These are phyloP conservation scores for Enteromius anoplus DNA, from an alignment of 2,797 vertebrate species.

Conservation along the genomic window DNA sequence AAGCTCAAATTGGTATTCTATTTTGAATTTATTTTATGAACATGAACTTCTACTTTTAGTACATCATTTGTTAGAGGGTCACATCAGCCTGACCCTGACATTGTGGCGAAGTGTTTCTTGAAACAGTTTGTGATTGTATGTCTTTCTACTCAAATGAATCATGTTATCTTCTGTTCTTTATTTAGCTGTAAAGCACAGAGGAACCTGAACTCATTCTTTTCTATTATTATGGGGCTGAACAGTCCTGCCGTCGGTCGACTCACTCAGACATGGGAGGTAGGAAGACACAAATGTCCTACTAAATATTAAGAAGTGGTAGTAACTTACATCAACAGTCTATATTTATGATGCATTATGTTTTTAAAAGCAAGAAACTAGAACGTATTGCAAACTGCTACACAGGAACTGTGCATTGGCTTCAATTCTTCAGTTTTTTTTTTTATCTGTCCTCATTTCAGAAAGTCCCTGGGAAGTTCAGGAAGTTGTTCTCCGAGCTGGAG, in stretches of 20 bases:
- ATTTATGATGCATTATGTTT: not conserved
- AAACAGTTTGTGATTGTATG: not conserved
- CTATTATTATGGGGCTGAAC: slow-evolving; percentile 97
- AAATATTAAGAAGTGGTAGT: not conserved
- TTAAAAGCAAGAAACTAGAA: slow-evolving; percentile 2
- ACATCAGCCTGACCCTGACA: not conserved
- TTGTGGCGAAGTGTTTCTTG: not conserved
- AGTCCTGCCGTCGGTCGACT: slow-evolving; percentile 92
- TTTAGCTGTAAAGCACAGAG: slow-evolving; percentile 93
- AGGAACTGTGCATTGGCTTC: not conserved
- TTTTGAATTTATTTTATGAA: too few relatives aligned
- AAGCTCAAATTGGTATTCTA: too few relatives aligned
- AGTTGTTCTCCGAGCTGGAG: slow-evolving; percentile 95
- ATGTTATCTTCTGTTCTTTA: not conserved
- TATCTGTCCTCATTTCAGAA: slow-evolving; percentile 78
- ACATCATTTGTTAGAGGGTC: too few relatives aligned
- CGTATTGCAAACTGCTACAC: not conserved
- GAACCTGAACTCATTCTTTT: slow-evolving; percentile 96
- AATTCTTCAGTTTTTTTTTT: slow-evolving; percentile 9
- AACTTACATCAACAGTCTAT: not conserved
- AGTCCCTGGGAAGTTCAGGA: slow-evolving; percentile 97
- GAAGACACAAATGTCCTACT: slow-evolving; percentile 19
- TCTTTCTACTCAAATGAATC: not conserved
- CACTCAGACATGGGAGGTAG: slow-evolving; percentile 96
- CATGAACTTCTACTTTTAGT: too few relatives aligned